Base-by-base conservation (phyloP, 1,140 invertebrate genomes). In the Neotoxoptera formosana region DNA sequence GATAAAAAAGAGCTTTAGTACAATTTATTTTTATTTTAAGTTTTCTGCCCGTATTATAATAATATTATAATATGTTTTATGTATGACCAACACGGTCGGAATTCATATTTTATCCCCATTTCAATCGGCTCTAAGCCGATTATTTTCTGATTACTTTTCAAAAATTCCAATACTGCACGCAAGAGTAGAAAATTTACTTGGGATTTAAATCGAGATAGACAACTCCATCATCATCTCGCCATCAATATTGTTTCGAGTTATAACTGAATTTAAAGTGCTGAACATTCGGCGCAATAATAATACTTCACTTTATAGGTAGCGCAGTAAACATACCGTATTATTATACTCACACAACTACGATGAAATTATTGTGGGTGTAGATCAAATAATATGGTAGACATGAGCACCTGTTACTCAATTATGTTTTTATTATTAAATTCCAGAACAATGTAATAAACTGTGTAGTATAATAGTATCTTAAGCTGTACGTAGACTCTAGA, bases 121-220 rank as follows among this genome's bases (percentile, higher is more conserved):
- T 88, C 86, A 51, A 88, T 88, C 47, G 2, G n/a, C 9, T 56
- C 34, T 56, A 89, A 89, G 51, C 51, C 51, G 51, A 89, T 89
- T 89, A 89, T 36, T 89, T 89, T 53, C 11, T 34, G 34, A 53
- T 56, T 89, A 25, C 51, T 89, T 88, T 87, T 48, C 17, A 20
- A 48, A 88, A 23, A 88, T 17, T 51, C 53, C 20, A 36, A 36
- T 51, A 36, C 20, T 88, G 7, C 1, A 34, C 1, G 23, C n/a
- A 20, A 51, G 8, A 53, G n/a, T 48, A 17, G 7, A 11, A 51
- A n/a, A 48, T 30, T 87, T n/a, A 4, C 17, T 53, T 30, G 41
- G 30, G 47, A 7, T 34, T 48, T 48, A 88, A 48, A n/a, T 8
- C 17, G 30, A 2, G 2, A n/a, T 23, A 20, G 20, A 36, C 53